Conservation (phyloP, 2,888 invertebrate genomes). For the Osmoderma eremita region DNA sequence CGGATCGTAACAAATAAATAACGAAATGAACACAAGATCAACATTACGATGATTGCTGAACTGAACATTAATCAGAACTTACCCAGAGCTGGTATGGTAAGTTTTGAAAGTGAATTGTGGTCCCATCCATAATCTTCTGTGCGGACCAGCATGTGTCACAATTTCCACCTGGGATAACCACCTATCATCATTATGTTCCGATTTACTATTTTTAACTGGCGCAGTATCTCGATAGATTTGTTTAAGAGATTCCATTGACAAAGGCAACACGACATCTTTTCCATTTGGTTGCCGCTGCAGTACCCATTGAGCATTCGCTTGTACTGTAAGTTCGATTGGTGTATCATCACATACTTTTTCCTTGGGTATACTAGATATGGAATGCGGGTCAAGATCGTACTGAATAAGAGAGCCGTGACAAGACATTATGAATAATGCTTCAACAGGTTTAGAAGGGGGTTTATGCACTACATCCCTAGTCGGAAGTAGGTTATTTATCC, state of each 20-base stretch:
- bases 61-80: slow-evolving; percentile 52
- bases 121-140: slow-evolving; percentile 97
- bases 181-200: slow-evolving; percentile 74
- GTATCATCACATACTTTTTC: slow-evolving; percentile 89
- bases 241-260: slow-evolving; percentile 76
- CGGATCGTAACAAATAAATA: too few species aligned
- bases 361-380: slow-evolving; percentile 75
- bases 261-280: slow-evolving; percentile 79
- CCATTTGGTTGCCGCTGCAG: slow-evolving; percentile 74
- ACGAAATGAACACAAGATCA: neutral
- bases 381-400: slow-evolving; percentile 85
- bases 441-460: slow-evolving; percentile 71
- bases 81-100: slow-evolving; percentile 82
- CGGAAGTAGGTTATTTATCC: slow-evolving; percentile 66
- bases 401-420: slow-evolving; percentile 89
- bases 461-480: slow-evolving; percentile 57
- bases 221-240: slow-evolving; percentile 62
- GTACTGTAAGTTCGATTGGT: slow-evolving; percentile 84
- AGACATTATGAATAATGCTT: slow-evolving; percentile 91
- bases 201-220: slow-evolving; percentile 47
- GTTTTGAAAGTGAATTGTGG: slow-evolving; percentile 99
- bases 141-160: slow-evolving; percentile 95
- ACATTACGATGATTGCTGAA: neutral
- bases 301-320: slow-evolving; percentile 91
- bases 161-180: slow-evolving; percentile 98